Evolutionary conservation across 2,888 invertebrate genomes (phyloP), one percentile per base, ranked within the genome.

Genomic region (Allacma fusca): DNA sequence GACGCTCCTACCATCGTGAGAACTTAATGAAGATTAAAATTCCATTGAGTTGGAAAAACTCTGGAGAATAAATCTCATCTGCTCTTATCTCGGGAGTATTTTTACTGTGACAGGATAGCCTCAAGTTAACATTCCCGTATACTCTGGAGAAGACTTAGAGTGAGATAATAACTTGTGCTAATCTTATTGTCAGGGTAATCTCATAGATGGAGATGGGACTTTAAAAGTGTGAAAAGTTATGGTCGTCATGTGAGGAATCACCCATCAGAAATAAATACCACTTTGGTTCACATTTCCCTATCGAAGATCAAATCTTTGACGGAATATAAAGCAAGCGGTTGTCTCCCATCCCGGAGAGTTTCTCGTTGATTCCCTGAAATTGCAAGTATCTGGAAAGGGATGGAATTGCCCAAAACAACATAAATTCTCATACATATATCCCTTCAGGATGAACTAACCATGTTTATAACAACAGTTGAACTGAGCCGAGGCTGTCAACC

Each of bases 401-500:
- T 71, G 71, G 21, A 69, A 69, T 69, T 69, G 43, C 34, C 2
- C 50, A n/a, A 5, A 50, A 5, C 2, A 5, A 50, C 50, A 50
- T 50, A 50, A 50, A 50, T 50, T 50, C n/a, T n/a, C 50, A 50
- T 50, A 50, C 19, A n/a, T 50, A 50, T n/a, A 50, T 50, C 50
- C 50, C 50, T 50, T 19, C 50, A n/a, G 50, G 50, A 70, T 50
- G 70, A 70, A 50, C 50, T 43, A 70, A 70, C 70, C 40, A 70
- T 70, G 70, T 70, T 70, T 72, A 70, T 50, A 70, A 44, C 70
- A 72, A 72, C 12, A 34, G 67, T 67, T 76, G 67, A 76, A 68
- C 75, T 78, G 78, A 79, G 76, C 76, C 78, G 68, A 73, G 73
- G 23, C 79, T 79, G 79, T 79, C 79, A 77, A 77, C 74, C 75